A percentile compares a stretch with the other conserved stretches of the same genome.
Evolutionary conservation across 2,113 vertebrate genomes (phyloP).

Genomic region (Corythornis vintsioides): DNA sequence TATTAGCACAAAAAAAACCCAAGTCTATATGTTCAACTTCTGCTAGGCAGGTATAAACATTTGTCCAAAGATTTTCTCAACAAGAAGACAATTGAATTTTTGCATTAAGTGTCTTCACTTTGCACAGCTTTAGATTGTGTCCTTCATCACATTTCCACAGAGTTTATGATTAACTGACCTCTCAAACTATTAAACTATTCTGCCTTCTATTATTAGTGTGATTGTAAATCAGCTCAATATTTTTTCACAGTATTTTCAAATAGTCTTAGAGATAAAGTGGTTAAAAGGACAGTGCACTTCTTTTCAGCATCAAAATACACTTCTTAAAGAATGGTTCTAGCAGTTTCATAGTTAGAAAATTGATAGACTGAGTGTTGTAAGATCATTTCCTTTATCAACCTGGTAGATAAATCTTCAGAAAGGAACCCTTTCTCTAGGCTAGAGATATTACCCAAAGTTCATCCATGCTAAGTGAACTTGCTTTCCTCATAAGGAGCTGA

Average conservation of each 20-base stretch:
- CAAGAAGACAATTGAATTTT: background rate
- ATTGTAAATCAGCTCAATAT: constrained; percentile 9
- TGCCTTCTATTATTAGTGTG: background rate
- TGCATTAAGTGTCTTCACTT: background rate
- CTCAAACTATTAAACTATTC: too few relatives aligned
- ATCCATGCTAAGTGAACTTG: rapidly evolving
- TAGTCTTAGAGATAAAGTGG: background rate
- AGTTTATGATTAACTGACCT: constrained; percentile 20
- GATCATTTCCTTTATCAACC: background rate
- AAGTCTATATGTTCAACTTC: background rate
- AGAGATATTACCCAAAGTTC: background rate
- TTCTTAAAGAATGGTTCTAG: background rate
- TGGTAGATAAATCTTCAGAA: background rate
- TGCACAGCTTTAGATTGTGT: background rate
- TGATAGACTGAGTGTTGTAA: rapidly evolving
- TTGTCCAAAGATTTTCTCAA: background rate
- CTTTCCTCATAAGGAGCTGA: background rate
- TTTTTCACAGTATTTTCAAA: background rate
- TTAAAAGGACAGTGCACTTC: background rate
- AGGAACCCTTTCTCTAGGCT: background rate
- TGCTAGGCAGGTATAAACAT: background rate
- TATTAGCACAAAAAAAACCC: background rate
- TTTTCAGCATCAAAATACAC: background rate
- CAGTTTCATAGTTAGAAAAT: background rate
- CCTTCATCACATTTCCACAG: background rate